Conservation (phyloP, 2,797 vertebrate genomes). For the Aphelocoma californica region DNA sequence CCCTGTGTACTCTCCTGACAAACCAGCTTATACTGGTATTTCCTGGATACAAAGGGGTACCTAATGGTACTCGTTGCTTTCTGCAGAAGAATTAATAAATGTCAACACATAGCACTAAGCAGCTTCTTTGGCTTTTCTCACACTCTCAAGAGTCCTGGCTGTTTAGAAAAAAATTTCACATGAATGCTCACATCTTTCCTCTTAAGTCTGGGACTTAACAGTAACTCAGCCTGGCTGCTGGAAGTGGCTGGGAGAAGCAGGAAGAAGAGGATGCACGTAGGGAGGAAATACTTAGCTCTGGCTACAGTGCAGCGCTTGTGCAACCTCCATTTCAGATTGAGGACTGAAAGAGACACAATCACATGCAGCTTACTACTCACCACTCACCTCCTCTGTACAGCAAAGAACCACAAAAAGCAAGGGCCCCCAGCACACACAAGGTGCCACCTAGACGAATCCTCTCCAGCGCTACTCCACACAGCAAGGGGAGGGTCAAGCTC, state of each 20-base stretch:
- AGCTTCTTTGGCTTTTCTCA: neutral
- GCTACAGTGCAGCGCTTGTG: neutral
- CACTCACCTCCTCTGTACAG: neutral
- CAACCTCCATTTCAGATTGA: neutral
- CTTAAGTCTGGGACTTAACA: neutral
- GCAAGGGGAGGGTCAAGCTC: neutral
- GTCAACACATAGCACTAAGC: neutral
- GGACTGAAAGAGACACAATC: neutral
- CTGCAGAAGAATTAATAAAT: neutral
- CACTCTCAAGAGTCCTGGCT: neutral
- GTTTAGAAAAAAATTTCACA: neutral
- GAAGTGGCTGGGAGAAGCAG: constrained; percentile 14
- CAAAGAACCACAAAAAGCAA: neutral
- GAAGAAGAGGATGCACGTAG: neutral
- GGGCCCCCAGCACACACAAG: neutral
- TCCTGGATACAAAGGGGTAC: constrained; percentile 29
- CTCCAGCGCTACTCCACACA: neutral
- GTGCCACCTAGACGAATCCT: fast-evolving
- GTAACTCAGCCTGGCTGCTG: neutral
- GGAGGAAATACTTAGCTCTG: neutral
- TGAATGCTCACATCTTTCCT: neutral
- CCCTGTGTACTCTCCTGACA: neutral
- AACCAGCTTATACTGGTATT: neutral
- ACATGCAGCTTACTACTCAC: neutral
- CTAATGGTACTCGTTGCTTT: neutral